These are phyloP conservation scores for Nemurella pictetii DNA, from an alignment of 2,888 invertebrate species.

Conservation along the genomic window DNA sequence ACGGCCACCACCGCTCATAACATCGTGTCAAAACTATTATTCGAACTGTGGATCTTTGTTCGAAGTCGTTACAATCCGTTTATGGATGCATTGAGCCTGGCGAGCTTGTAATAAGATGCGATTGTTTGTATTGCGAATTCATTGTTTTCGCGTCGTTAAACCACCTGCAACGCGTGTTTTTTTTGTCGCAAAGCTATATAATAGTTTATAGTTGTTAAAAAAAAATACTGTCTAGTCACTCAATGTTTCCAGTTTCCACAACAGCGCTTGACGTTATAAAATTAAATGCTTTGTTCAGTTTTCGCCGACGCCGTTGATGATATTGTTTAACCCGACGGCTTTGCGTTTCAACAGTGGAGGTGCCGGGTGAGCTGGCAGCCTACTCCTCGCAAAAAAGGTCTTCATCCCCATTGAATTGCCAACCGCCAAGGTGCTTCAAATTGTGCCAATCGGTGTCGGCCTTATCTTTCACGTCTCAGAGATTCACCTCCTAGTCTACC, in stretches of 20 bases:
- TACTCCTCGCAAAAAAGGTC: not conserved
- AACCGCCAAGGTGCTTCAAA: not conserved
- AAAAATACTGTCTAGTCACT: too few species aligned
- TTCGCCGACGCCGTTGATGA: too few species aligned
- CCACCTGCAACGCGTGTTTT: not conserved
- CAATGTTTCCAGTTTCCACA: too few species aligned
- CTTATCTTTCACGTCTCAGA: not conserved
- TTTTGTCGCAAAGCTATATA: not conserved
- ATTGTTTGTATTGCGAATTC: not conserved
- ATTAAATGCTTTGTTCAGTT: too few species aligned
- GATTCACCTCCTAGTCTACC: not conserved
- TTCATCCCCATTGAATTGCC: not conserved
- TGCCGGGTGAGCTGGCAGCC: not conserved
- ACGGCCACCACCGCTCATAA: not conserved
- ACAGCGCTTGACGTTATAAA: too few species aligned
- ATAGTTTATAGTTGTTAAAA: too few species aligned
- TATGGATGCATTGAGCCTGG: not conserved
- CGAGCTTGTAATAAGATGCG: not conserved
- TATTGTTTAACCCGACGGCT: too few species aligned
- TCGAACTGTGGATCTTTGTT: not conserved
- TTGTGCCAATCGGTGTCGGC: not conserved
- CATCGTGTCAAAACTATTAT: slow-evolving; percentile 5
- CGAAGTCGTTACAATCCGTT: not conserved
- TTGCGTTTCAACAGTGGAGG: not conserved
- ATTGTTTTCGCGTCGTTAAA: not conserved